Evolutionary conservation across 2,113 vertebrate species (phyloP), one percentile per base, ranked within the genome.

Genomic region (Amazona vittata): DNA sequence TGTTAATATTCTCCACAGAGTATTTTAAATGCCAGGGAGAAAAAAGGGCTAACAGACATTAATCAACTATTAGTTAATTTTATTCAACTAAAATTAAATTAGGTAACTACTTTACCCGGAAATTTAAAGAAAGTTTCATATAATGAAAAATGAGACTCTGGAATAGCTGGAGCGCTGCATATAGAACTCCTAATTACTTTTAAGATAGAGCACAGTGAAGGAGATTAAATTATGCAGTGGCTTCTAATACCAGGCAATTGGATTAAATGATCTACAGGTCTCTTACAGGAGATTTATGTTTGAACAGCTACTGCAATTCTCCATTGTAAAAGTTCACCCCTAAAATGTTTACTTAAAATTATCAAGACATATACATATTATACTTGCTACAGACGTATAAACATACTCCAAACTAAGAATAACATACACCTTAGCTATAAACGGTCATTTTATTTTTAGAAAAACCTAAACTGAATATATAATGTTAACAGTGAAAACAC

Each of bases 111-210:
- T 83, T 83, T 53, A 94, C 85, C n/a, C 2, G 20, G 64, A 95
- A 92, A 91, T 78, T 67, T 41, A 6, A 33, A 82, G 18, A 35
- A 86, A 77, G n/a, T 62, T 88, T 73, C 63, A 64, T 57, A 46
- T 31, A 57, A 90, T 89, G 83, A 95, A 93, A 95, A 90, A 96
- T 92, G 73, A 77, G 46, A 83, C 44, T 83, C 79, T 71, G 43
- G 68, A 92, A 86, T 70, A 96, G 94, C 64, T 89, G 69, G 43
- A 92, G 17, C 22, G 63, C 90, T 55, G 69, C 52, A 91, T 91
- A 86, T 84, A 89, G 91, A 89, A 81, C 50, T 86, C 71, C 70
- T 95, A 94, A 94, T 91, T 82, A 92, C 77, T 94, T 91, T 75
- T 75, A 95, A 84, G 50, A 89, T 5, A 68, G 89, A 95, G 47